Base-by-base conservation (phyloP, 2,888 invertebrate species). In the Sussaba pulchella region DNA sequence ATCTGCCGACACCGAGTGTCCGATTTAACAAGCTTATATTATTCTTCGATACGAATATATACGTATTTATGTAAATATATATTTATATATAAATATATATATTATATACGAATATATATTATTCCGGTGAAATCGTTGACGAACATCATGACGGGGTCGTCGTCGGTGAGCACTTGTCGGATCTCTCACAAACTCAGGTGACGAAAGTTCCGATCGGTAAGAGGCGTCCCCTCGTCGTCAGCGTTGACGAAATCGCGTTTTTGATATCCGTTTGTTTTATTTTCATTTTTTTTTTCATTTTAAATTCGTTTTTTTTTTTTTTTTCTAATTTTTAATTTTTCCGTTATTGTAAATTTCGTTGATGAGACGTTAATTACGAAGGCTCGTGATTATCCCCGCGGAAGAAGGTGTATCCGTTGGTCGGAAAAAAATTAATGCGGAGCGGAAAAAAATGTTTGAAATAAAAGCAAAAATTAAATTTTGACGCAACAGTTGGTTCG, bases 171-270 rank as follows among this genome's bases (percentile, higher is more conserved):
- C 26, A 54, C 21, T 61, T 31, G 54, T 63, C 54, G 71, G 31
- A 47, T 39, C 50, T 39, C 71, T 3, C 26, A 12, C 21, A 26
- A 24, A 26, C 43, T 63, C 71, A 80, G 80, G 67, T 80, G 76
- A 80, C 76, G 76, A 76, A 80, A 76, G 72, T 63, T 69, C 61
- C 21, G 47, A n/a, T 47, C 14, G n/a, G 31, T 61, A 50, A 67
- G 31, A 31, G 63, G 41, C 61, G 64, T 10, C 47, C 10, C 26
- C 4, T 6, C 39, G 17, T 4, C 21, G 52, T 14, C 41, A 39
- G 6, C 8, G n/a, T 21, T 4, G 14, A 54, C 36, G 41, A 41
- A 69, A 21, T 21, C 1, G 5, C 39, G 41, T 14, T 31, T 54
- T 54, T 31, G 12, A 8, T 54, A 14, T 54, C 8, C 1, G 14